These are phyloP conservation scores for Neria commutata DNA, from an alignment of 2,888 invertebrate species.

Conservation along the genomic window DNA sequence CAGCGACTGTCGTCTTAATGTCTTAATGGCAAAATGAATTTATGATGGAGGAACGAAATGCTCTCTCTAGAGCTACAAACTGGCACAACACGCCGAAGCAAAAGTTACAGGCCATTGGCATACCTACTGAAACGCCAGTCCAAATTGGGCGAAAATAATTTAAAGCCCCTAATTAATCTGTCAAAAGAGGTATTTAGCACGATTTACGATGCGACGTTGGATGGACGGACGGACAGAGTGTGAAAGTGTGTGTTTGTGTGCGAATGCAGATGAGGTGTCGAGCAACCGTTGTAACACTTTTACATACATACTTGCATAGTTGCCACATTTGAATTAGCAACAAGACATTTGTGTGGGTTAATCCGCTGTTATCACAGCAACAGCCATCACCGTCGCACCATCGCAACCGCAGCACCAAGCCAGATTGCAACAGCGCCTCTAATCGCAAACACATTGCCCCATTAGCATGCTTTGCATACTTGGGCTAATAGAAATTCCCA, in stretches of 20 bases:
- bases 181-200: conserved; percentile 33
- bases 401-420: background rate
- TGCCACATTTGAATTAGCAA: conserved; percentile 13
- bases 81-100: too few species aligned
- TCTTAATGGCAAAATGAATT: too few species aligned
- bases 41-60: too few species aligned
- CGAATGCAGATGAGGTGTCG: too few species aligned
- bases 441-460: background rate
- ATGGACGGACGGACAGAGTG: too few species aligned
- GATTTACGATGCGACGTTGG: background rate
- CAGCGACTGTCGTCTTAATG: too few species aligned
- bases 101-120: too few species aligned
- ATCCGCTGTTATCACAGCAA: conserved; percentile 25
- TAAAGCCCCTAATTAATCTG: conserved; percentile 49
- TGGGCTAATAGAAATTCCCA: conserved; percentile 6
- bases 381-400: background rate
- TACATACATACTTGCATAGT: conserved; percentile 9
- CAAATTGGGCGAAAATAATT: too few species aligned
- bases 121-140: too few species aligned
- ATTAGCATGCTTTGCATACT: conserved; percentile 14
- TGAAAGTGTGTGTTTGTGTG: too few species aligned
- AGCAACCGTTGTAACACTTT: conserved; percentile 24
- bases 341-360: conserved; percentile 20
- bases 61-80: too few species aligned
- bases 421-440: background rate